Evolutionary conservation across 2,113 vertebrate genomes (phyloP).

Genomic region (Muntiacus reevesi): DNA sequence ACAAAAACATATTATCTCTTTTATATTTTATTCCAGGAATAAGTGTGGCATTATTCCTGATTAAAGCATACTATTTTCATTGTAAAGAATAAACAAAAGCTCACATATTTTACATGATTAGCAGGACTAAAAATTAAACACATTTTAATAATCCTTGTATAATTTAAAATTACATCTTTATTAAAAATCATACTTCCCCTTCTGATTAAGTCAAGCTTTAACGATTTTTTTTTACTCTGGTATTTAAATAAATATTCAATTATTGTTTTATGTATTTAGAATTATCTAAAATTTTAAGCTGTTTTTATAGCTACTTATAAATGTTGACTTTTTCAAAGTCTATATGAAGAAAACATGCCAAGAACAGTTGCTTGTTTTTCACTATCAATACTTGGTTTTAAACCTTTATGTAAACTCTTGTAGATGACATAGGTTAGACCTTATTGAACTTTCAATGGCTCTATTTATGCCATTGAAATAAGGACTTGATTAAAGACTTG

Average conservation of each 20-base stretch:
- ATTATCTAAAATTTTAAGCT: neutral
- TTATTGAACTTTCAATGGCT: neutral
- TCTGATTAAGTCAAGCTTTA: neutral
- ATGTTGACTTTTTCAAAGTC: neutral
- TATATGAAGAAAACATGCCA: neutral
- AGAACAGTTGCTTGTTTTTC: neutral
- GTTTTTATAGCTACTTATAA: neutral
- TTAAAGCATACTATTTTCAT: neutral
- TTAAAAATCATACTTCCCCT: neutral
- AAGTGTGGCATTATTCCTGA: neutral
- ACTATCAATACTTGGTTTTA: neutral
- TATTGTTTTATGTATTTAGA: neutral
- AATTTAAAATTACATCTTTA: neutral
- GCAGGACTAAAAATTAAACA: neutral
- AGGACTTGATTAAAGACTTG: neutral
- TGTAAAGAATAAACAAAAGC: neutral
- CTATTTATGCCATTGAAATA: neutral
- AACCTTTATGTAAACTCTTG: neutral
- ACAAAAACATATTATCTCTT: neutral
- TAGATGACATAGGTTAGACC: accelerated
- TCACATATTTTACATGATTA: neutral
- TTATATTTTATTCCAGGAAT: neutral
- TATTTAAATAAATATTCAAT: neutral
- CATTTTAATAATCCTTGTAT: neutral
- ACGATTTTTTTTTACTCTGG: neutral